Percentiles rank a stretch among this genome's conserved stretches.
Conservation (phyloP, 2,888 invertebrate species). For the Eupithecia vulgata region DNA sequence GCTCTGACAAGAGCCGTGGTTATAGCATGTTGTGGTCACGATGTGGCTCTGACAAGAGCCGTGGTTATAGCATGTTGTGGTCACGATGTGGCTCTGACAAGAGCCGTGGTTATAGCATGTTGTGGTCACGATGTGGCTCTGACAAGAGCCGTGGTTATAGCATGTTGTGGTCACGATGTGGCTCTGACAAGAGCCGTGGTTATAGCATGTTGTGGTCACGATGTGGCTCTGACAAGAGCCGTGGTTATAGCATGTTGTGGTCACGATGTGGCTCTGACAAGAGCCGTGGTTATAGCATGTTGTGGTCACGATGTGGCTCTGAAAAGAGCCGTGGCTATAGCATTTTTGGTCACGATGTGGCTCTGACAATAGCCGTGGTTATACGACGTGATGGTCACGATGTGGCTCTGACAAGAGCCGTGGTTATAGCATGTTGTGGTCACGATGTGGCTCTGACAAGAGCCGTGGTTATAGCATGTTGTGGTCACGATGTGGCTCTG, state of each 20-base stretch:
- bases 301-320: not conserved
- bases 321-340: too few relatives aligned
- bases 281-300: not conserved
- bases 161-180: too few relatives aligned
- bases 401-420: slow-evolving; percentile 15
- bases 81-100: slow-evolving; percentile 6
- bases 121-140: slow-evolving; percentile 10
- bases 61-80: slow-evolving; percentile 2
- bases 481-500: slow-evolving; percentile 7
- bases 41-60: slow-evolving; percentile 8
- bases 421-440: slow-evolving; percentile 10
- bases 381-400: not conserved
- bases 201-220: not conserved
- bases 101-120: slow-evolving; percentile 1
- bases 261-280: slow-evolving; percentile 3
- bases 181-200: too few relatives aligned
- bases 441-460: slow-evolving; percentile 12
- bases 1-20: too few relatives aligned
- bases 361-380: too few relatives aligned
- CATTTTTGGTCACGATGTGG: too few relatives aligned
- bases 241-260: not conserved
- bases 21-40: not conserved
- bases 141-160: slow-evolving; percentile 12
- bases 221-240: slow-evolving; percentile 19
- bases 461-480: slow-evolving; percentile 13